Conservation (phyloP, 1,140 invertebrate species). For the Aphidius gifuensis region DNA sequence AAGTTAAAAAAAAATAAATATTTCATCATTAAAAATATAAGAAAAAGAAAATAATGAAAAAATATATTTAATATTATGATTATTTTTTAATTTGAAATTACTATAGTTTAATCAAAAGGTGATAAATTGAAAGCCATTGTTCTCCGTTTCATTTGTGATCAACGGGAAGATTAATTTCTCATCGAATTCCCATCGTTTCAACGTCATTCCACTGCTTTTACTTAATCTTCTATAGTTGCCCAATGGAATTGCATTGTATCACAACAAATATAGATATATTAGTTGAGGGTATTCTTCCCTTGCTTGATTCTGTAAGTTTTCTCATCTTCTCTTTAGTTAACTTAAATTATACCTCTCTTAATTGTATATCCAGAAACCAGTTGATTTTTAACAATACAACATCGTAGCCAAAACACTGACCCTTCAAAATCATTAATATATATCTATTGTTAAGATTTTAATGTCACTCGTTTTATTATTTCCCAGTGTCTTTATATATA, state of each 20-base stretch:
- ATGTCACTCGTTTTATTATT: not conserved
- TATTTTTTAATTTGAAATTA: slow-evolving; percentile 8
- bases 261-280: slow-evolving; percentile 17
- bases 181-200: slow-evolving; percentile 14
- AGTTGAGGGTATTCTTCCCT: slow-evolving; percentile 8
- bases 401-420: slow-evolving; percentile 25
- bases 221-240: not conserved
- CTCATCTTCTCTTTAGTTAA: not conserved
- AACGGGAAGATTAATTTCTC: slow-evolving; percentile 12
- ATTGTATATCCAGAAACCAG: not conserved
- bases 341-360: not conserved
- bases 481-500: too few species aligned
- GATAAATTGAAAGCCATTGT: slow-evolving; percentile 9
- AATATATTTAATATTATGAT: not conserved
- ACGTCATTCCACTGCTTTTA: slow-evolving; percentile 1
- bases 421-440: not conserved
- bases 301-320: not conserved
- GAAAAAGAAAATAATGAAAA: too few species aligned
- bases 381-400: slow-evolving; percentile 19
- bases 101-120: slow-evolving; percentile 7
- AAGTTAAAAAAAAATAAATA: too few species aligned
- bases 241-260: slow-evolving; percentile 24
- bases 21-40: too few species aligned
- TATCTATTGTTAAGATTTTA: not conserved
- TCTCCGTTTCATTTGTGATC: slow-evolving; percentile 10